Evolutionary conservation across 2,888 invertebrate genomes (phyloP), one percentile per base, ranked within the genome.

Genomic region (Amiota communis): DNA sequence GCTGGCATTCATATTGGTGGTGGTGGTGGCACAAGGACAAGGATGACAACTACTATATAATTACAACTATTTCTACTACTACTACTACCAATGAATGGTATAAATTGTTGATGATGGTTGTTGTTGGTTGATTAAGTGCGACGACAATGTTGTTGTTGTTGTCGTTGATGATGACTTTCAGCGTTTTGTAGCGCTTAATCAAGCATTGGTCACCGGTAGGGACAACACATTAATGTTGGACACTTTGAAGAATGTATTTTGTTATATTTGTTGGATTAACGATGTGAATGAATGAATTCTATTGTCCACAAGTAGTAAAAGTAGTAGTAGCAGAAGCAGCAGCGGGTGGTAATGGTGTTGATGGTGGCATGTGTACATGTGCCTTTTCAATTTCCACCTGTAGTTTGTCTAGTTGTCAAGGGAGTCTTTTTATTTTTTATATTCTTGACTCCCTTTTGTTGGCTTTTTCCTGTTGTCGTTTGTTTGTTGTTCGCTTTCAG

Each of bases 1-100:
- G 84, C 95, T 95, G 49, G 95, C 94, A 88, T 95, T 95, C 92
- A 93, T 92, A 65, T 82, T 87, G 77, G 73, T 72, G 56, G 56
- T 72, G 71, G 67, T 11, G 63, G 13, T n/a, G 63, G 64, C 47
- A 36, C 36, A 12, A 59, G 15, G 59, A 11, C 17, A 2, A n/a
- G n/a, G n/a, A 11, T 59, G 20, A 12, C 20, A 20, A 59, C 20
- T 20, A 20, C 20, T 59, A 20, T 1, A 36, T 6, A 36, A 36
- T 36, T 36, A 36, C 36, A 36, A 36, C 36, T 36, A 36, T 6
- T 23, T 23, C 23, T 23, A 3, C 36, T 36, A 0, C 36, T 36
- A 36, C 36, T 36, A 36, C 36, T 36, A 36, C 36, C 36, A 36
- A 36, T 36, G 36, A 36, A 0, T 36, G 36, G 8, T 36, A 36